Conservation (phyloP, 2,113 vertebrate genomes). For the Laterallus jamaicensis region DNA sequence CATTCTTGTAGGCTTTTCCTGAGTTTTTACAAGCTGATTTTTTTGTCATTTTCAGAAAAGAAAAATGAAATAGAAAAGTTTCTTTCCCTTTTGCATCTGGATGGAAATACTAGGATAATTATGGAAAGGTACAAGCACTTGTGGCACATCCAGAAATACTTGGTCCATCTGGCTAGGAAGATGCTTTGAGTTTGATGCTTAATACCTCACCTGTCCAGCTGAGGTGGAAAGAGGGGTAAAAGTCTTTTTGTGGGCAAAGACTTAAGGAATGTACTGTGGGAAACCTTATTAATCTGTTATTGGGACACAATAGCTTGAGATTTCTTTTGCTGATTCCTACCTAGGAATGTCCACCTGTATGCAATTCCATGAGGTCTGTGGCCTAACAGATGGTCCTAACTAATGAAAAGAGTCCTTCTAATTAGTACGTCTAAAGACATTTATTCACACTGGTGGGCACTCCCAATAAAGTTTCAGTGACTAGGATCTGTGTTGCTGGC, state of each 20-base stretch:
- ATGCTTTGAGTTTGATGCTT: neutral
- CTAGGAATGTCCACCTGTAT: constrained; percentile 67
- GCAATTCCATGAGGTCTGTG: constrained; percentile 75
- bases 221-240: neutral
- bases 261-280: neutral
- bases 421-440: constrained; percentile 87
- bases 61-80: too few relatives aligned
- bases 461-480: constrained; percentile 82
- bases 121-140: neutral
- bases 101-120: neutral
- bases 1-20: neutral
- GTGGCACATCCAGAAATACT: neutral
- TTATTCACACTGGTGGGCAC: constrained; percentile 79
- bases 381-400: constrained; percentile 84
- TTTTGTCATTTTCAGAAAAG: neutral
- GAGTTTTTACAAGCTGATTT: neutral
- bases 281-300: constrained; percentile 46
- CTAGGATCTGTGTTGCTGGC: constrained; percentile 74
- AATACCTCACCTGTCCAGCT: neutral
- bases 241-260: neutral
- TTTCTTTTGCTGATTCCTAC: constrained; percentile 26
- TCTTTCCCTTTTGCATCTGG: neutral
- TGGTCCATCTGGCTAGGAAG: neutral
- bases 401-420: constrained; percentile 87
- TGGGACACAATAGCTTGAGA: constrained; percentile 43